Base-by-base conservation (phyloP, 92 coral and sea anemone species). In the Palythoa grandis region DNA sequence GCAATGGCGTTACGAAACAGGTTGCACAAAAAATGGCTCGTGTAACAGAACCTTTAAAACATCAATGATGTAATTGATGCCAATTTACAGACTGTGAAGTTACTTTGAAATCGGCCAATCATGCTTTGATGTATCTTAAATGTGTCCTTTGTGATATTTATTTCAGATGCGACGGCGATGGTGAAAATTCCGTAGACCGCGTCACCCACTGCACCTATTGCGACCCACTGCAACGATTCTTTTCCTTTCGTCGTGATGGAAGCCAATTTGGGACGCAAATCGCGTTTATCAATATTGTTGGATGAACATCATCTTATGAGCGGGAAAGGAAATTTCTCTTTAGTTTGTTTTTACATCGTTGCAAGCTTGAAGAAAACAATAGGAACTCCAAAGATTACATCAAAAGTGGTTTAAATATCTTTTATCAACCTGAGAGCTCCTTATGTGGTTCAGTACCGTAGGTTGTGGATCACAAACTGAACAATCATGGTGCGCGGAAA, bases 221-320 rank as follows among this genome's bases (percentile, higher is more conserved):
- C 79, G 98, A 95, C 72, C 87, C 88, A 1, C 40, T 87, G 73
- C 80, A 91, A 72, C 90, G 98, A 82, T 95, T 95, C 89, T 95
- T 92, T 91, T 95, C 98, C 35, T 89, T 87, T 85, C 89, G 98
- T 75, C 82, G 98, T 48, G 98, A 95, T 78, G 96, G 96, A 52
- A 63, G 76, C 61, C 96, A 91, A 83, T 95, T 82, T 89, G 98
- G 98, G 12, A 95, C 93, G 19, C 98, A 95, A 86, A 89, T 95
- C 68, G 98, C 92, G 16, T 95, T 89, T 68, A 95, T 95, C 73
- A 86, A 77, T 20, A 78, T 91, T 52, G 70, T 58, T 20, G 66
- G 11, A 70, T 40, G 16, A 29, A 35, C 25, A 9, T 24, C 11
- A 29, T 40, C 74, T 84, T 13, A 11, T 8, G 40, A 9, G 11